Percentiles rank a stretch among this genome's conserved stretches.
Evolutionary conservation across 2,113 vertebrate species (phyloP).

Genomic region (Stomatorhinus ivindoensis): DNA sequence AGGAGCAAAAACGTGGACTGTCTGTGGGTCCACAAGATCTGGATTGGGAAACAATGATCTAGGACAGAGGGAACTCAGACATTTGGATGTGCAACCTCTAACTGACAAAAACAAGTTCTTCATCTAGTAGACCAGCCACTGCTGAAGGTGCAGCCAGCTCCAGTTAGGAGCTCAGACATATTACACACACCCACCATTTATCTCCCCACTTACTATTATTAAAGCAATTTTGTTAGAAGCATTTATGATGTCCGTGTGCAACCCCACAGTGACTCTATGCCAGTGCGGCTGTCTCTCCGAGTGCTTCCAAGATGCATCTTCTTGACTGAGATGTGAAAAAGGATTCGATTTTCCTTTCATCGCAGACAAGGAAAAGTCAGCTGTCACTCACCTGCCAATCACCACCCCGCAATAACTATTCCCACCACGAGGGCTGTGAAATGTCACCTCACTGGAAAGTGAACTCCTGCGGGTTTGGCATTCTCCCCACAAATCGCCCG

Average conservation of each 20-base stretch:
- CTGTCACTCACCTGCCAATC: slow-evolving; percentile 4
- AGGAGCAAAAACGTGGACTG: no score
- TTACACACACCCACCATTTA: neutral
- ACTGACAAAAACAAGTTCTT: neutral
- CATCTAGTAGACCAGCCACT: neutral
- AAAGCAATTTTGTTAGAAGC: neutral
- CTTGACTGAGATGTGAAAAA: neutral
- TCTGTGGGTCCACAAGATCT: no score
- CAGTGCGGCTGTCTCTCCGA: neutral
- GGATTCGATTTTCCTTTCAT: neutral
- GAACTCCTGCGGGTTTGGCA: neutral
- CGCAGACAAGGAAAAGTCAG: neutral
- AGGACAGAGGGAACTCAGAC: neutral
- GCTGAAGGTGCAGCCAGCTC: neutral
- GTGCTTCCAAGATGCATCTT: neutral
- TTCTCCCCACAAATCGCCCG: neutral
- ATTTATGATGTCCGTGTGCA: neutral
- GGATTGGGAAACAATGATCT: neutral
- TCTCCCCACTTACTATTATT: neutral
- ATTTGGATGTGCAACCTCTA: neutral
- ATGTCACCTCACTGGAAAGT: neutral
- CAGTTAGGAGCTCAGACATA: neutral
- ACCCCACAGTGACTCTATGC: neutral
- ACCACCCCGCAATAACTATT: slow-evolving; percentile 2
- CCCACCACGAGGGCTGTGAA: neutral